Evolutionary conservation across 2,888 invertebrate genomes (phyloP), one percentile per base, ranked within the genome.

Genomic region (Thysanoteuthis rhombus): DNA sequence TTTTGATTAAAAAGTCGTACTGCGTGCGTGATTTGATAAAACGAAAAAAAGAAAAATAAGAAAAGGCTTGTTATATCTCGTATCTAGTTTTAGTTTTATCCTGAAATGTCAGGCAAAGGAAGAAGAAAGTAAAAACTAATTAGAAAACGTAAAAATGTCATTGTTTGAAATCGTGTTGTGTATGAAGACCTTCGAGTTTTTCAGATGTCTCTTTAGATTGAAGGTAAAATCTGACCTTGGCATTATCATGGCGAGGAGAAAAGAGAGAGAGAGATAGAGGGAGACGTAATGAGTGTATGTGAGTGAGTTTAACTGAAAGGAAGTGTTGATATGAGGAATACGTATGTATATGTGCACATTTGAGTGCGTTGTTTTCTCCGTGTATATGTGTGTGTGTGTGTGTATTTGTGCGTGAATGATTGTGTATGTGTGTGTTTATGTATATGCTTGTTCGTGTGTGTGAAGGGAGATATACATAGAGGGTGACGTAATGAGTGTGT

Each of bases 81-180:
- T n/a, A 75, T 75, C 10, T 75, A n/a, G n/a, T n/a, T 58, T 75
- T n/a, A 75, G 75, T 75, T 75, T 75, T n/a, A 75, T 75, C 16
- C n/a, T n/a, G 75, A 75, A 75, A n/a, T n/a, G n/a, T 4, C 12
- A n/a, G n/a, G n/a, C n/a, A 75, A 16, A 75, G 75, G 36, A 75
- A 75, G n/a, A n/a, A 75, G 75, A 36, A 25, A 58, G n/a, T 1
- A 4, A 75, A 75, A 75, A 75, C 75, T 75, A n/a, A 75, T 75
- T 75, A 75, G 19, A 75, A 75, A 75, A 16, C 16, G n/a, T 75
- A n/a, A 75, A 75, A 75, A 75, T 75, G 75, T 75, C 75, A 75
- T 75, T 75, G 75, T 75, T n/a, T 75, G n/a, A 75, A 75, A 75
- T 75, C 75, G n/a, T 75, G 75, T 75, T 75, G n/a, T 75, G 75